Percentiles rank a stretch among this genome's conserved stretches.
phyloP scores from a whole-genome alignment of 2,797 vertebrate species.

The Tragopan temminckii region DNA sequence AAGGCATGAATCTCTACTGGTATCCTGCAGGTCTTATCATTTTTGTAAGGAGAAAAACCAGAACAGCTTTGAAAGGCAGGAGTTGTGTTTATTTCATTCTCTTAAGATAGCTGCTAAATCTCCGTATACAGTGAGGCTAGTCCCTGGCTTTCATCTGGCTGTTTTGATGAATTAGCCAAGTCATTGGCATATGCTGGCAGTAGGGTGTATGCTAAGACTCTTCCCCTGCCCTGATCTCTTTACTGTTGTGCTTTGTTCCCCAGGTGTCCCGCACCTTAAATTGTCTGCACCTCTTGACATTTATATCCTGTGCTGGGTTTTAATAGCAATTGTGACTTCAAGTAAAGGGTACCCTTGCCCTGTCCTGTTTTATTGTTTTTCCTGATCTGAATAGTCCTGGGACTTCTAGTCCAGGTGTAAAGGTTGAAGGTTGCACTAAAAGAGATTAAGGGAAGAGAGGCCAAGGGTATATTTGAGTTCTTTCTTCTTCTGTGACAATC shows the following conservation, averaged over 20 bases:
- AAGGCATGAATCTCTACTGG: background rate
- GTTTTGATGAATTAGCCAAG: constrained; percentile 38
- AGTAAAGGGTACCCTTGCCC: background rate
- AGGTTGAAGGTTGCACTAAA: background rate
- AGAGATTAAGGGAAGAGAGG: background rate
- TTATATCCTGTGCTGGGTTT: background rate
- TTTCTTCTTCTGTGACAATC: background rate
- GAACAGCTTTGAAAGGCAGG: constrained; percentile 32
- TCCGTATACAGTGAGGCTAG: background rate
- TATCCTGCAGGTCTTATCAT: constrained; percentile 20
- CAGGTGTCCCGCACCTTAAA: background rate
- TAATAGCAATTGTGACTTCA: background rate
- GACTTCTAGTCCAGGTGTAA: background rate
- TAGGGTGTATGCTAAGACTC: background rate
- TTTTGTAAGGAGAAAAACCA: constrained; percentile 38
- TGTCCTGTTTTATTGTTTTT: background rate
- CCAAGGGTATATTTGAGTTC: fast-evolving
- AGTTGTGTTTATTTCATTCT: constrained; percentile 51
- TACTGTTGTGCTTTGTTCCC: background rate
- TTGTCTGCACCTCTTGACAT: background rate
- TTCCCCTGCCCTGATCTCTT: background rate
- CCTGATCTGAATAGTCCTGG: background rate
- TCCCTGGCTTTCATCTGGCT: constrained; percentile 48
- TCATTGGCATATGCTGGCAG: constrained; percentile 23
- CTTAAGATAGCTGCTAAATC: constrained; percentile 34